Evolutionary conservation across 1,140 invertebrate species (phyloP), one percentile per base, ranked within the genome.

Genomic region (Drosophila mojavensis): DNA sequence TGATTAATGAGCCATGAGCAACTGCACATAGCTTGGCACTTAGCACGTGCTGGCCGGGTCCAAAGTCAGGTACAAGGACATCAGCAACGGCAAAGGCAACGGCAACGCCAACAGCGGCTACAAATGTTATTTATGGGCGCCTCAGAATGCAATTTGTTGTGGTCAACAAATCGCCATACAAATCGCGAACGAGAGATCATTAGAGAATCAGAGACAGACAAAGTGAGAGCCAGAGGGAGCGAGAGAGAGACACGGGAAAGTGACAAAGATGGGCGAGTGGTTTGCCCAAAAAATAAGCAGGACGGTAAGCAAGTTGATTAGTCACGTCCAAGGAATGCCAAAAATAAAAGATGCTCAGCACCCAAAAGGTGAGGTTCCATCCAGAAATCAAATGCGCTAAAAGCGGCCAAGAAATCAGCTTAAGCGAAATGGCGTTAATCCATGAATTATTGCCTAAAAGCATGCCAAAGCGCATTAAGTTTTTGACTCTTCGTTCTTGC

Each of bases 361-460:
- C 55, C 74, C 26, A 68, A 70, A 77, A 79, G 82, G 82, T 62
- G 82, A 88, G 82, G 82, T 85, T 28, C 30, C 24, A 3, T 24
- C 13, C 51, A 59, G 61, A 76, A 76, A 83, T 68, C 76, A 88
- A 79, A 79, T 88, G 76, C 73, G 79, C 84, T 80, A 89, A 88
- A 84, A 88, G 84, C 82, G 75, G 64, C 80, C 70, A 75, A 89
- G 85, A 89, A 88, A 89, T 80, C 64, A 88, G 84, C 84, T 88
- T 88, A 78, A 88, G 70, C 88, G 83, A 91, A 91, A 91, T 91
- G 88, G 88, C 88, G 88, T 91, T 91, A 91, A 91, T 91, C 88
- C 88, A 91, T 91, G 88, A 91, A 91, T 91, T 91, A 91, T 91
- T 91, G 88, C 83, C 88, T 91, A 91, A 91, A 91, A 91, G 88